Evolutionary conservation across 2,888 invertebrate species (phyloP).

Genomic region (Hermaeophaga mercurialis): DNA sequence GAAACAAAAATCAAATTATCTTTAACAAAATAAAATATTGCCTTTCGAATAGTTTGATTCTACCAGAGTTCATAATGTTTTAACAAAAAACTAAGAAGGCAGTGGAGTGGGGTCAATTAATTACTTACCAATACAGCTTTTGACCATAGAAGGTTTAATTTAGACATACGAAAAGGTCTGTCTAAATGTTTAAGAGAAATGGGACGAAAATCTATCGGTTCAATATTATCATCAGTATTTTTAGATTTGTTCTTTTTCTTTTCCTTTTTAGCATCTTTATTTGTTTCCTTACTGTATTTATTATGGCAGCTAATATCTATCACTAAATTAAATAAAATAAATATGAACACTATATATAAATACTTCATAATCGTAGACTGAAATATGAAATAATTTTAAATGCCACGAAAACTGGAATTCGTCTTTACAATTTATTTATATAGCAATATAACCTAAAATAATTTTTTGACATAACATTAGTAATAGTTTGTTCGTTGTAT

Average conservation of each 20-base stretch:
- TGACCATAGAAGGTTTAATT: conserved; percentile 86
- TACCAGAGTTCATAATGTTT: neutral
- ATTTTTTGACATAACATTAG: too few species aligned
- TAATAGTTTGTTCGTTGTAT: too few species aligned
- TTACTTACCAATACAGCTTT: conserved; percentile 84
- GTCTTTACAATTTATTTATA: too few species aligned
- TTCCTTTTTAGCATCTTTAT: conserved; percentile 55
- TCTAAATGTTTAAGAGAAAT: conserved; percentile 71
- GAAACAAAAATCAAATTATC: conserved; percentile 36
- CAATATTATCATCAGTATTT: conserved; percentile 8
- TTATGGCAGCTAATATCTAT: conserved; percentile 52
- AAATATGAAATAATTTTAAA: too few species aligned
- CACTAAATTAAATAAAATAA: conserved; percentile 15
- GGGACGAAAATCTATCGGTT: conserved; percentile 46
- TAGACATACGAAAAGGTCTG: conserved; percentile 88
- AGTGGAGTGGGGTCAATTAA: too few species aligned
- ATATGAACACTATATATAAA: neutral
- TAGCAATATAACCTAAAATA: too few species aligned
- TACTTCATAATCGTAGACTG: too few species aligned
- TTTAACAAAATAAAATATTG: too few species aligned
- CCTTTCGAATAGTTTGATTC: too few species aligned
- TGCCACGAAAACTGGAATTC: too few species aligned
- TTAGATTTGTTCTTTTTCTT: conserved; percentile 42
- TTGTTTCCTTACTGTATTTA: conserved; percentile 70
- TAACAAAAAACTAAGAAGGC: too few species aligned